These are phyloP conservation scores for Lissonota sp. DNA, from an alignment of 2,888 invertebrate genomes.

Conservation along the genomic window DNA sequence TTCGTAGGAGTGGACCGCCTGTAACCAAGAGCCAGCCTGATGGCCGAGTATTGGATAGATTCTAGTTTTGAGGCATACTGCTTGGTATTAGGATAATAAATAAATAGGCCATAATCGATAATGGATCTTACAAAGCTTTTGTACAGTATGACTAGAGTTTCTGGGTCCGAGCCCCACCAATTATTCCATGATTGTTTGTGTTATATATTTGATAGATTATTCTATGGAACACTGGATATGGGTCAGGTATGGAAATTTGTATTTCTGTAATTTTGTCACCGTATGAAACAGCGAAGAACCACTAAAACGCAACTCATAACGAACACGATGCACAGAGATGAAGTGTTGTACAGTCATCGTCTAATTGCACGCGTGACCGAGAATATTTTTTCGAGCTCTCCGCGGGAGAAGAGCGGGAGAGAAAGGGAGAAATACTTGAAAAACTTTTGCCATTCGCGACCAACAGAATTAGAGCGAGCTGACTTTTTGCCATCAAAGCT, in stretches of 20 bases:
- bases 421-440: neutral
- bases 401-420: too few species aligned
- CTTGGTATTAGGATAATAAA: constrained; percentile 43
- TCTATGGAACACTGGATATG: too few species aligned
- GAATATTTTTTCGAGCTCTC: neutral
- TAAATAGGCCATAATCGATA: constrained; percentile 52
- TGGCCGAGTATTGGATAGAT: constrained; percentile 53
- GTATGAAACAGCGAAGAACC: too few species aligned
- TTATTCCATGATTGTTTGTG: too few species aligned
- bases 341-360: neutral
- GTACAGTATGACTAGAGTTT: constrained; percentile 53
- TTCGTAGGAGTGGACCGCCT: constrained; percentile 11
- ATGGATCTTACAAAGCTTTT: constrained; percentile 57
- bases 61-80: constrained; percentile 30
- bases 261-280: too few species aligned
- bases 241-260: too few species aligned
- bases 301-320: too few species aligned
- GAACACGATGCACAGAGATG: too few species aligned
- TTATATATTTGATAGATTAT: too few species aligned
- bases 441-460: neutral
- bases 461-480: too few species aligned
- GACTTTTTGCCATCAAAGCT: too few species aligned
- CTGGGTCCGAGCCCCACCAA: constrained; percentile 45
- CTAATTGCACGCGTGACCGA: constrained; percentile 23
- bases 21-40: constrained; percentile 53